Percentiles rank a stretch among this genome's conserved stretches.
Conservation (phyloP, 30 jellyfish, hydroid and myxozoan species). For the Chironex yamaguchii region DNA sequence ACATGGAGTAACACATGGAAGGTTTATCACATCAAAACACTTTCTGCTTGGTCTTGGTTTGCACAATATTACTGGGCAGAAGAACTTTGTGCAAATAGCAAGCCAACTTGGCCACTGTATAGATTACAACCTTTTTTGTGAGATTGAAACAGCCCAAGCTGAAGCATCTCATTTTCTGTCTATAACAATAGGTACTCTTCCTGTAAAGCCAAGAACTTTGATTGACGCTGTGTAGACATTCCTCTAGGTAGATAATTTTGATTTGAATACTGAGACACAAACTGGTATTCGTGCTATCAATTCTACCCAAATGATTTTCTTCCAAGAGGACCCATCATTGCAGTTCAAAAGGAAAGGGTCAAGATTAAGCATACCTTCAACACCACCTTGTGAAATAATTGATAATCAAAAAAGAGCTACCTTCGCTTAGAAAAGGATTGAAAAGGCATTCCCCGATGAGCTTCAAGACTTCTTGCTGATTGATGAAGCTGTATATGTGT, state of each 20-base stretch:
- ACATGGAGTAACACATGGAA: constrained; percentile 19
- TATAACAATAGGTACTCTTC: neutral
- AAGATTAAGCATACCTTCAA: too few species aligned
- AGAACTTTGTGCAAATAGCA: neutral
- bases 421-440: too few species aligned
- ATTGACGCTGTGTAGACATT: neutral
- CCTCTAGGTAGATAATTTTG: neutral
- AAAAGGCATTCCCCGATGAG: too few species aligned
- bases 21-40: constrained; percentile 28
- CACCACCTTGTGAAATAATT: too few species aligned
- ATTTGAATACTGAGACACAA: neutral
- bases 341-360: too few species aligned
- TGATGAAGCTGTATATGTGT: too few species aligned
- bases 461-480: too few species aligned
- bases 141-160: constrained; percentile 48
- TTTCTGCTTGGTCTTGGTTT: constrained; percentile 53
- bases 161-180: constrained; percentile 26
- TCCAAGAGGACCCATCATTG: too few species aligned
- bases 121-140: constrained; percentile 33
- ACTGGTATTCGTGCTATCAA: neutral
- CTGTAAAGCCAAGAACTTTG: constrained; percentile 5
- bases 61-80: constrained; percentile 44
- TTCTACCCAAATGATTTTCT: too few species aligned
- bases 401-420: too few species aligned
- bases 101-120: constrained; percentile 59